Evolutionary conservation across 2,797 vertebrate genomes (phyloP), one percentile per base, ranked within the genome.

Genomic region (Myoxocephalus aenaeus): DNA sequence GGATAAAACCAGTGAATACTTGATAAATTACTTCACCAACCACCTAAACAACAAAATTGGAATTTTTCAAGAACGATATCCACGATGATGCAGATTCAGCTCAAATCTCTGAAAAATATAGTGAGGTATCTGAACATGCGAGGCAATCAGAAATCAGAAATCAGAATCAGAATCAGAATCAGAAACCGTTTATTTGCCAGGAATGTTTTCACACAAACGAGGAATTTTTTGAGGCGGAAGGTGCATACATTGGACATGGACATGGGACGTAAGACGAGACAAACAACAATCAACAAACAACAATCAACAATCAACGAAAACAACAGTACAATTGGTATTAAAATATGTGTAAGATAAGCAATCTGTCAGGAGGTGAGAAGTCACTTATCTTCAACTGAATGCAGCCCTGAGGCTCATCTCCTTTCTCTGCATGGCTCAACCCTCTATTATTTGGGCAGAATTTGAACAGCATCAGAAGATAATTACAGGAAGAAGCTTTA

Each of bases 401-500:
- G 74, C 20, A 27, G 75, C 66, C 79, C 66, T 25, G 57, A 75
- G 81, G 84, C 85, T 86, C 71, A 80, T 90, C 88, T 81, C 78
- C 73, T 54, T 51, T 75, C 85, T 68, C 70, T 61, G 75, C 65
- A 34, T 40, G 56, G 38, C 51, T 88, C 73, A 46, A 18, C 42
- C 29, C 8, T 61, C 65, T 65, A 66, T 81, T 85, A 85, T 84
- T 79, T 84, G 61, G 54, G 34, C 71, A 84, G 65, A 80, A 84
- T 89, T 83, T 77, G 12, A 79, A 75, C 27, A 75, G 77, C 70
- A 83, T 86, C 73, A 61, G 62, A 73, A 86, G 58, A 86, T 84
- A 86, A 91, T 90, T 89, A 86, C 53, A 83, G 48, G 57, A 63
- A 51, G 84, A 71, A 79, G 53, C 38, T 82, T 71, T 70, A 34